phyloP scores from a whole-genome alignment of 2,797 vertebrate genomes.

The Sylvia borin region DNA sequence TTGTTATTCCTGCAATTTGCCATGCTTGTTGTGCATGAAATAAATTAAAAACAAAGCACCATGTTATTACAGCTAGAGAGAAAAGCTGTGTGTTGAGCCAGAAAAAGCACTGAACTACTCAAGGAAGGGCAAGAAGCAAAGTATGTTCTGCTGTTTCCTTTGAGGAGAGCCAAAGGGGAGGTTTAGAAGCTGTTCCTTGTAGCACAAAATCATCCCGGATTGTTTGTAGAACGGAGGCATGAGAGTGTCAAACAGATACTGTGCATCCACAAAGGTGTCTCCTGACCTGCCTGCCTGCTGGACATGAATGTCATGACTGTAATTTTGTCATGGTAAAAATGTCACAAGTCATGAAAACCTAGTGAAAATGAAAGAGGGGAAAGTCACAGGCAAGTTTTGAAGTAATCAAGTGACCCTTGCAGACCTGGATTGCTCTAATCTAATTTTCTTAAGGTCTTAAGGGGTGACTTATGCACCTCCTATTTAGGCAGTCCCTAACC shows the following conservation, averaged over 20 bases:
- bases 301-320: conserved; percentile 43
- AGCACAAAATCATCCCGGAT: conserved; percentile 69
- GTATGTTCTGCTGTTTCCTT: conserved; percentile 4
- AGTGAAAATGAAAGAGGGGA: conserved; percentile 56
- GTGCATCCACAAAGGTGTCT: conserved; percentile 24
- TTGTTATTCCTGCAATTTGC: not conserved
- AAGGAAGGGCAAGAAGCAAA: not conserved
- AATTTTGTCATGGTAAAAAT: conserved; percentile 44
- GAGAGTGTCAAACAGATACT: conserved; percentile 51
- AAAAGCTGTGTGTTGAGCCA: not conserved
- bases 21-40: not conserved
- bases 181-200: conserved; percentile 55
- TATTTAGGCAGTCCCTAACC: conserved; percentile 38
- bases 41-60: conserved; percentile 2
- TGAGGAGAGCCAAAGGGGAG: conserved; percentile 46
- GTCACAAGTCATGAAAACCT: conserved; percentile 60
- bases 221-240: conserved; percentile 42
- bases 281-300: conserved; percentile 48
- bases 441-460: conserved; percentile 47
- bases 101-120: not conserved
- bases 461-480: conserved; percentile 11
- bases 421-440: conserved; percentile 46
- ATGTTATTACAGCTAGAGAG: not conserved
- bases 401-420: conserved; percentile 39
- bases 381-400: conserved; percentile 59